Evolutionary conservation across 2,888 invertebrate genomes (phyloP).

Genomic region (Allolobophora icterica): DNA sequence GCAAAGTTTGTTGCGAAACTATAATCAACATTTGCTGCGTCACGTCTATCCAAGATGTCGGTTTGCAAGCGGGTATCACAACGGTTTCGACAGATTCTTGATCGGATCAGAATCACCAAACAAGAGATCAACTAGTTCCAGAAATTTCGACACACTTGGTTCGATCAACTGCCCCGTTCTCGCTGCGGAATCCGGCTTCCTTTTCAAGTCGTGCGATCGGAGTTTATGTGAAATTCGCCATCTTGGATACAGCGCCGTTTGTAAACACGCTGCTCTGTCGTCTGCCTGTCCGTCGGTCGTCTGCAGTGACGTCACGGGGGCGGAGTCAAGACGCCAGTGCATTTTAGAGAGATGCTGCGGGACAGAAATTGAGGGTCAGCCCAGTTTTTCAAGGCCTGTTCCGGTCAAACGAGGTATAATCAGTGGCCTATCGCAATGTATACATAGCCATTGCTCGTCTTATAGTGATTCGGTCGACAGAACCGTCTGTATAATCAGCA

Average conservation of each 20-base stretch:
- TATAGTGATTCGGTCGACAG: background rate
- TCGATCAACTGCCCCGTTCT: background rate
- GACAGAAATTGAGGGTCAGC: background rate
- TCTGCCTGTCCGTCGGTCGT: background rate
- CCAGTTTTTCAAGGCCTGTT: background rate
- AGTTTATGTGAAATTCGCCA: slow-evolving; percentile 9
- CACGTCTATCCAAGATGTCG: background rate
- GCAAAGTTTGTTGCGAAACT: background rate
- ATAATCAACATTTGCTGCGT: background rate
- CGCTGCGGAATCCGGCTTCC: background rate
- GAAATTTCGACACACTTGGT: background rate
- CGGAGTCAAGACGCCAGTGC: background rate
- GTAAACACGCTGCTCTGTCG: background rate
- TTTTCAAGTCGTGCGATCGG: background rate
- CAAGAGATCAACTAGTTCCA: background rate
- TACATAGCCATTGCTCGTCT: slow-evolving; percentile 18
- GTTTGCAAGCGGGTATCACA: background rate
- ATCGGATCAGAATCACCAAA: background rate
- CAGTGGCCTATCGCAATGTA: slow-evolving; percentile 24
- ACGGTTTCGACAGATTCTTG: background rate
- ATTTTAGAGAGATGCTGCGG: background rate
- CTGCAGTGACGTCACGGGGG: slow-evolving; percentile 12
- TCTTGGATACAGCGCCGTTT: background rate
- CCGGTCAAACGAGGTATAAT: slow-evolving; percentile 9
- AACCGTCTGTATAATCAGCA: background rate